Percentiles rank a stretch among this genome's conserved stretches.
These are phyloP conservation scores for Drosophila atripex DNA, from an alignment of 2,888 invertebrate species.

Conservation along the genomic window DNA sequence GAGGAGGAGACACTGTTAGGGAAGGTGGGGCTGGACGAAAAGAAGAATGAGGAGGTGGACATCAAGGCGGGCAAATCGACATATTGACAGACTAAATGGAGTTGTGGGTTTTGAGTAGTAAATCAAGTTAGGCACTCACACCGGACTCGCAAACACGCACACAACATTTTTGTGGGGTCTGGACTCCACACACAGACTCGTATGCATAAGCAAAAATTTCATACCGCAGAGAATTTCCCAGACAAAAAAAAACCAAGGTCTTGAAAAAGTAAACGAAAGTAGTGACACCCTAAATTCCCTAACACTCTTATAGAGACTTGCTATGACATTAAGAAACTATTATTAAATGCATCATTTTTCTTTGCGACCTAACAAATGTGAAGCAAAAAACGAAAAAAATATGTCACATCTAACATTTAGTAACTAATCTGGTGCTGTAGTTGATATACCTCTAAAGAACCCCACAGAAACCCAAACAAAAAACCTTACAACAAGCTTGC, in stretches of 20 bases:
- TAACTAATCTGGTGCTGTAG: neutral
- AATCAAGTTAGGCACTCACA: constrained; percentile 75
- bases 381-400: neutral
- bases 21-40: constrained; percentile 4
- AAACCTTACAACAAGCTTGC: constrained; percentile 42
- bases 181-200: constrained; percentile 38
- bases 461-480: constrained; percentile 4
- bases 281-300: neutral
- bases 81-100: constrained; percentile 80
- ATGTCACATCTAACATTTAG: neutral
- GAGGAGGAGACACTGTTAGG: neutral
- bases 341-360: no score
- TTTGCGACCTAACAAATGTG: neutral
- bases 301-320: neutral
- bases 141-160: constrained; percentile 33
- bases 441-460: neutral
- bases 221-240: constrained; percentile 65
- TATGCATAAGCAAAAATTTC: constrained; percentile 69
- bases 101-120: constrained; percentile 79
- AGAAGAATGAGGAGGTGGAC: constrained; percentile 39
- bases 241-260: constrained; percentile 9
- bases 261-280: neutral
- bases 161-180: constrained; percentile 8
- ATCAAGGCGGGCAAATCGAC: constrained; percentile 66
- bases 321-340: no score